A percentile compares a stretch with the other conserved stretches of the same genome.
Conservation (phyloP, 2,797 vertebrate genomes). For the Sebastes reedi region DNA sequence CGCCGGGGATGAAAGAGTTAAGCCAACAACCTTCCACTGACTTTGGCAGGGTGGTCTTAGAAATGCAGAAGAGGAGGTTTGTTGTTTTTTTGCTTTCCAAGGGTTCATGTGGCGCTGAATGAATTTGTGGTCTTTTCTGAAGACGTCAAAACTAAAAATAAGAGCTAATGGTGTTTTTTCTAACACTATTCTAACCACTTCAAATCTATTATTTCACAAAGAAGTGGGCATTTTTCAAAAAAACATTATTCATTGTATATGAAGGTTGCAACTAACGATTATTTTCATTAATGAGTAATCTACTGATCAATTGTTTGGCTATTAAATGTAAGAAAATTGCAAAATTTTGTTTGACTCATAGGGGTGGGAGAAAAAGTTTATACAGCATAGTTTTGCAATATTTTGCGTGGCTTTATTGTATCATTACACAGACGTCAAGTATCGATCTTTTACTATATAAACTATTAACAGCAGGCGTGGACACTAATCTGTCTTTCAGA, state of each 20-base stretch:
- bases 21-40: conserved; percentile 60
- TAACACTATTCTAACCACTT: neutral
- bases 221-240: neutral
- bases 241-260: neutral
- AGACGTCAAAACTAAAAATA: neutral
- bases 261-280: neutral
- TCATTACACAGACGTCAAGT: too few relatives aligned
- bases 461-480: too few relatives aligned
- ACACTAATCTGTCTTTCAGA: too few relatives aligned
- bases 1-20: conserved; percentile 47
- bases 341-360: neutral
- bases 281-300: neutral
- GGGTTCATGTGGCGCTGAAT: conserved; percentile 10
- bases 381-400: too few relatives aligned
- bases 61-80: conserved; percentile 43
- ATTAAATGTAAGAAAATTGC: neutral
- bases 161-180: neutral
- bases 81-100: conserved; percentile 51
- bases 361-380: too few relatives aligned
- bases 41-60: conserved; percentile 47
- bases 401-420: too few relatives aligned
- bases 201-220: neutral
- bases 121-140: neutral
- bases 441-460: too few relatives aligned
- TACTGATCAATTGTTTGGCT: neutral